Percentiles rank a stretch among this genome's conserved stretches.
Evolutionary conservation across 2,797 vertebrate genomes (phyloP).

Genomic region (Alca torda): DNA sequence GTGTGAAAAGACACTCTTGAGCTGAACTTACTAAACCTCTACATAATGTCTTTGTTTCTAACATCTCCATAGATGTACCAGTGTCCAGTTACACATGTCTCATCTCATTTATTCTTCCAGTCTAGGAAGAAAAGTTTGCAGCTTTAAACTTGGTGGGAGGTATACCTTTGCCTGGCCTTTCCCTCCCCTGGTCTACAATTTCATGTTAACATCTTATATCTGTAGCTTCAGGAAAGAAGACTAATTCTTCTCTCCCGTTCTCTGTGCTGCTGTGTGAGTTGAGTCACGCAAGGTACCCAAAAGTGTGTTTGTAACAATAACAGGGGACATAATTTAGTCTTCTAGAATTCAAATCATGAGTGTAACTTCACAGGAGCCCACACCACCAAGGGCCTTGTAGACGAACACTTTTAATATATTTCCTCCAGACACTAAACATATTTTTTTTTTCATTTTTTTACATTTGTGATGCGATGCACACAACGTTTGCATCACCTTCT

Average conservation of each 20-base stretch:
- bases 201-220: background rate
- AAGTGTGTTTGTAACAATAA: background rate
- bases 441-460: background rate
- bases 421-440: background rate
- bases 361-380: background rate
- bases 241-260: background rate
- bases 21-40: background rate
- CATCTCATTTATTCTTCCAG: background rate
- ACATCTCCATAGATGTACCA: background rate
- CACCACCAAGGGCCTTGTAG: background rate
- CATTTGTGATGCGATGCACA: background rate
- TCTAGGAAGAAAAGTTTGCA: background rate
- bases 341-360: background rate
- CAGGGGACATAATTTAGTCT: background rate
- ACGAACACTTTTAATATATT: background rate
- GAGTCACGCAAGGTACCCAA: background rate
- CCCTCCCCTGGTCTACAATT: background rate
- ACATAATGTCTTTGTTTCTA: background rate
- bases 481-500: background rate
- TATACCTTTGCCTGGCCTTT: background rate
- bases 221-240: constrained; percentile 21
- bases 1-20: background rate
- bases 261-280: background rate
- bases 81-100: background rate
- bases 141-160: background rate